These are phyloP conservation scores for Glossophaga mutica DNA, from an alignment of 2,797 vertebrate species.

Conservation along the genomic window DNA sequence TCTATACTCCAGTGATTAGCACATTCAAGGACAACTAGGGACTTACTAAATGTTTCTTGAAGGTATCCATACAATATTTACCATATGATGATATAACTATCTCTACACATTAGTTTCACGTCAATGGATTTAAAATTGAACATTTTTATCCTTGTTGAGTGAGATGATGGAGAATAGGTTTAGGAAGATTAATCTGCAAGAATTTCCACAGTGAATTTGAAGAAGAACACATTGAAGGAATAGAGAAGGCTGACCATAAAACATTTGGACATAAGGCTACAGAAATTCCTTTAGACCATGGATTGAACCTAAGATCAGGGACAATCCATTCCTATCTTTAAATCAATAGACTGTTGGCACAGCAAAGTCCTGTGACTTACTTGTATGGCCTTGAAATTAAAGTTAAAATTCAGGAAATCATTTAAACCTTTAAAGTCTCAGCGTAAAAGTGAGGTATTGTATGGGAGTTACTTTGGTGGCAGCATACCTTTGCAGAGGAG, in stretches of 20 bases:
- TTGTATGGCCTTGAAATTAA: conserved; percentile 10
- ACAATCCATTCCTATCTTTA: neutral
- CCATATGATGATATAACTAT: neutral
- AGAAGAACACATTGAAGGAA: neutral
- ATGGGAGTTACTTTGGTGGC: neutral
- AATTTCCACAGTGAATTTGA: conserved; percentile 18
- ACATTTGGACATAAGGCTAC: neutral
- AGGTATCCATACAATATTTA: neutral
- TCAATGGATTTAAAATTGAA: neutral
- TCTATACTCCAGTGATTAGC: neutral
- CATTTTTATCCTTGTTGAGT: neutral
- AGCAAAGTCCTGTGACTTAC: conserved; percentile 16
- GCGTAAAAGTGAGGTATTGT: neutral
- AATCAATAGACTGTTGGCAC: neutral
- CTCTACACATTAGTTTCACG: neutral
- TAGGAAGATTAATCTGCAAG: conserved; percentile 21
- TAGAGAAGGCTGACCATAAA: neutral
- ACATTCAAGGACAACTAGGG: neutral
- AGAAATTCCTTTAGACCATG: conserved; percentile 1
- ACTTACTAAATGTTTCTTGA: conserved; percentile 5
- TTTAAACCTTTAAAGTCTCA: conserved; percentile 41
- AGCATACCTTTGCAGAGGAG: conserved; percentile 23
- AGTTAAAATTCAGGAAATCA: conserved; percentile 53
- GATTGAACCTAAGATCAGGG: neutral
- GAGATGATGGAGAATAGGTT: neutral